A percentile compares a stretch with the other conserved stretches of the same genome.
Conservation (phyloP, 2,888 invertebrate genomes). For the Cynaeus angustus region DNA sequence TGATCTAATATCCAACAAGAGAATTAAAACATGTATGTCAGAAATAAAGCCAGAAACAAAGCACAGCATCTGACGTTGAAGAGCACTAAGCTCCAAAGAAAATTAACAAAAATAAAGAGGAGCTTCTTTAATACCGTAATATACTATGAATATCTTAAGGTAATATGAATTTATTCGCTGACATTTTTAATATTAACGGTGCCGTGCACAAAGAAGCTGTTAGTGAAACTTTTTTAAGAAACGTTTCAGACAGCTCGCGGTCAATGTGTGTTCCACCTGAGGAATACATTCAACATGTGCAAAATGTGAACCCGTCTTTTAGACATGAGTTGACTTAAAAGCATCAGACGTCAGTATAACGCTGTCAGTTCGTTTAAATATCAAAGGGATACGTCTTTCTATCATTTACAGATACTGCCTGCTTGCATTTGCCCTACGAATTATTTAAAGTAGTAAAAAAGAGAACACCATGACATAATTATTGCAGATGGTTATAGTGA, state of each 20-base stretch:
- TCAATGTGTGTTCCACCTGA: slow-evolving; percentile 30
- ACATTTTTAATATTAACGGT: not conserved
- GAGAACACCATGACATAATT: slow-evolving; percentile 18
- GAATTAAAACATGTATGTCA: slow-evolving; percentile 12
- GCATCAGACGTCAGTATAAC: slow-evolving; percentile 45
- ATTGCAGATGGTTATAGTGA: slow-evolving; percentile 12
- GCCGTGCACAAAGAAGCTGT: slow-evolving; percentile 1
- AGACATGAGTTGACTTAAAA: slow-evolving; percentile 47
- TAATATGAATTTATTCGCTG: slow-evolving; percentile 2
- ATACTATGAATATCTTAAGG: not conserved
- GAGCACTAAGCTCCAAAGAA: slow-evolving; percentile 2
- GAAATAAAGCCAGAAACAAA: slow-evolving; percentile 9
- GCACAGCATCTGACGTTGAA: slow-evolving; percentile 3
- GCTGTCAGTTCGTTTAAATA: slow-evolving; percentile 51
- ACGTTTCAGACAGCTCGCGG: slow-evolving; percentile 17
- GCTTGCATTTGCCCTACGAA: slow-evolving; percentile 16
- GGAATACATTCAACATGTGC: slow-evolving; percentile 25
- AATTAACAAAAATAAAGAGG: not conserved
- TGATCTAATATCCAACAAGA: slow-evolving; percentile 8
- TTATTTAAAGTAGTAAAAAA: slow-evolving; percentile 14
- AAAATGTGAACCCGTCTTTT: slow-evolving; percentile 33
- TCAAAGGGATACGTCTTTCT: slow-evolving; percentile 52
- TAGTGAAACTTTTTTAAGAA: slow-evolving; percentile 8
- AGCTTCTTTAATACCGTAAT: not conserved
- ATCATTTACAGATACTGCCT: slow-evolving; percentile 51